Evolutionary conservation across 92 coral and sea anemone species (phyloP).

Genomic region (Siderastrea siderea): DNA sequence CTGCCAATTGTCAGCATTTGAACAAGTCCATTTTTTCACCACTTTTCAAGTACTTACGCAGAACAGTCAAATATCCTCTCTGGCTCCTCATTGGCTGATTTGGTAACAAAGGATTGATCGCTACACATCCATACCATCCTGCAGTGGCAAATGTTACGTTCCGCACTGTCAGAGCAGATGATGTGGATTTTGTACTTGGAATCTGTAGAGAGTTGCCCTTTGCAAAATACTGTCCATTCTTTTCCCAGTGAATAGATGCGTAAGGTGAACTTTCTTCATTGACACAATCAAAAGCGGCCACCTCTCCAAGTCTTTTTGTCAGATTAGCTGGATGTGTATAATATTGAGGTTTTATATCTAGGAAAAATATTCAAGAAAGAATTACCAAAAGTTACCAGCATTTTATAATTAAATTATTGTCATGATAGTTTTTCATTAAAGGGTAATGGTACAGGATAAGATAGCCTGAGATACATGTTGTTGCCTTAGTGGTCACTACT

Average conservation of each 20-base stretch:
- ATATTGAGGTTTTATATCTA: conserved; percentile 79
- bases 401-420: too few relatives aligned
- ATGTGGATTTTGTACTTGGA: conserved; percentile 72
- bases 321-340: conserved; percentile 65
- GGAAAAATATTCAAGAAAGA: neutral
- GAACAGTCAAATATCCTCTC: conserved; percentile 76
- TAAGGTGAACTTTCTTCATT: conserved; percentile 83
- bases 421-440: too few relatives aligned
- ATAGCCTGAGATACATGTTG: too few relatives aligned
- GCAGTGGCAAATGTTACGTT: conserved; percentile 81
- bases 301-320: conserved; percentile 76
- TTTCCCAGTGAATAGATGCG: conserved; percentile 90
- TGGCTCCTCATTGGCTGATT: conserved; percentile 69
- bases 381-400: too few relatives aligned
- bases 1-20: too few relatives aligned
- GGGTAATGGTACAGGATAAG: too few relatives aligned
- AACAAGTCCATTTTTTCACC: too few relatives aligned
- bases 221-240: conserved; percentile 76
- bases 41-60: conserved; percentile 77
- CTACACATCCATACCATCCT: conserved; percentile 96
- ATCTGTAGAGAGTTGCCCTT: conserved; percentile 51
- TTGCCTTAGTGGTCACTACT: too few relatives aligned
- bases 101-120: conserved; percentile 83
- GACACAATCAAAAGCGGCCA: conserved; percentile 80
- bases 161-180: conserved; percentile 76